A percentile compares a stretch with the other conserved stretches of the same genome.
These are phyloP conservation scores for Melanotaenia trifasciata DNA, from an alignment of 2,797 vertebrate genomes.

Conservation along the genomic window DNA sequence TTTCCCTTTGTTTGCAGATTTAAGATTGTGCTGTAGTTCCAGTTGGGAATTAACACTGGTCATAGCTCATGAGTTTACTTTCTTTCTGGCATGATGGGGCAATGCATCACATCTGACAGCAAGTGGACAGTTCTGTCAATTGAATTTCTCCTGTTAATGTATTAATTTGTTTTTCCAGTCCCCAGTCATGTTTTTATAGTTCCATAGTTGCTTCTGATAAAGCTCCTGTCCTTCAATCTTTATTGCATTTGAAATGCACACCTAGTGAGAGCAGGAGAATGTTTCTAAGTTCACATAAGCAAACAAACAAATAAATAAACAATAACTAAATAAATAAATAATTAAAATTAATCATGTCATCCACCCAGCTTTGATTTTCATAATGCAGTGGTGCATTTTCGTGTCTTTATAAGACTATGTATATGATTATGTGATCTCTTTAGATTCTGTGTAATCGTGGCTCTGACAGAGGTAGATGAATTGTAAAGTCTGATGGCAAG, in stretches of 20 bases:
- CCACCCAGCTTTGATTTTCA: constrained; percentile 15
- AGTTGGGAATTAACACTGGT: neutral
- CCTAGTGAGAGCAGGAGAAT: neutral
- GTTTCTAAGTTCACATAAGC: neutral
- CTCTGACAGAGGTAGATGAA: no score
- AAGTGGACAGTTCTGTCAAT: neutral
- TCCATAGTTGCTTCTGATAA: neutral
- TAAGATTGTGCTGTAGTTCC: neutral
- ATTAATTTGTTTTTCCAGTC: constrained; percentile 5
- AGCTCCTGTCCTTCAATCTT: neutral
- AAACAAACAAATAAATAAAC: no score
- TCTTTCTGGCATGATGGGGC: neutral
- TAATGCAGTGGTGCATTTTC: constrained; percentile 7
- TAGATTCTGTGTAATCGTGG: no score
- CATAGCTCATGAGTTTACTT: neutral
- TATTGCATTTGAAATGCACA: neutral
- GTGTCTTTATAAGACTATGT: no score
- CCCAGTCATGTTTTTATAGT: neutral
- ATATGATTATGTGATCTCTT: no score
- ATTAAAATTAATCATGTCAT: no score
- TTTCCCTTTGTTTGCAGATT: neutral
- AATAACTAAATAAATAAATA: no score
- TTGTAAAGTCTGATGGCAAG: no score
- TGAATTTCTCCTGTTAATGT: neutral
- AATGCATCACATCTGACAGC: constrained; percentile 22